phyloP scores from a whole-genome alignment of 2,797 vertebrate species.

The Mionectes olivaceus region DNA sequence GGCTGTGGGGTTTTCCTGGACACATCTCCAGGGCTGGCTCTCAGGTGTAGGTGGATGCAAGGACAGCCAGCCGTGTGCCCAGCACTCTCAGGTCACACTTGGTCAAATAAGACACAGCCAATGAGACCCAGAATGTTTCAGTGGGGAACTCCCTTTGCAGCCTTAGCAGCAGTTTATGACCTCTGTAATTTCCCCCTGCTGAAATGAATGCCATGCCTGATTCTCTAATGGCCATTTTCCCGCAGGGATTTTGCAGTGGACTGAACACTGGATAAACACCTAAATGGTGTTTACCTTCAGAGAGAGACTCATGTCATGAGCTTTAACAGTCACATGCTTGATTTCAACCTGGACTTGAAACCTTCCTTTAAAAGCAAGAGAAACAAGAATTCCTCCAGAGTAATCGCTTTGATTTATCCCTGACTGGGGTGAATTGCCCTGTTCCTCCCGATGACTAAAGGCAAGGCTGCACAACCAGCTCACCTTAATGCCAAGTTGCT shows the following conservation, averaged over 20 bases:
- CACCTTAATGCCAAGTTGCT: neutral
- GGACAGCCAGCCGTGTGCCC: neutral
- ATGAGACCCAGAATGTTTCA: accelerated
- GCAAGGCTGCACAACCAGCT: neutral
- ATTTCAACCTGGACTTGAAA: neutral
- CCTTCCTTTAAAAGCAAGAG: neutral
- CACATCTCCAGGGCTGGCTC: neutral
- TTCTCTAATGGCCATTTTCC: neutral
- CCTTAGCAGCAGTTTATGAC: neutral
- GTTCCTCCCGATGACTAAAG: neutral
- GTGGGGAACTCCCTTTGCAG: neutral
- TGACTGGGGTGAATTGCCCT: neutral
- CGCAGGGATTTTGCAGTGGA: neutral
- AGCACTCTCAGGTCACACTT: neutral
- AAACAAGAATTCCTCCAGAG: neutral
- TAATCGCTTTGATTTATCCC: neutral
- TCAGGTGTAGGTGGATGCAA: neutral
- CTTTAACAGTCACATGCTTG: neutral
- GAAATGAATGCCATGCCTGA: neutral
- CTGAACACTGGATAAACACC: neutral
- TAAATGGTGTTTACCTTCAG: neutral
- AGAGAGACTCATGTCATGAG: neutral
- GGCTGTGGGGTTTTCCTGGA: neutral
- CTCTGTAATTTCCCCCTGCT: neutral
- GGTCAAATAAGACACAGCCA: neutral